phyloP scores from a whole-genome alignment of 1,140 invertebrate species.

The Telenomus remus region DNA sequence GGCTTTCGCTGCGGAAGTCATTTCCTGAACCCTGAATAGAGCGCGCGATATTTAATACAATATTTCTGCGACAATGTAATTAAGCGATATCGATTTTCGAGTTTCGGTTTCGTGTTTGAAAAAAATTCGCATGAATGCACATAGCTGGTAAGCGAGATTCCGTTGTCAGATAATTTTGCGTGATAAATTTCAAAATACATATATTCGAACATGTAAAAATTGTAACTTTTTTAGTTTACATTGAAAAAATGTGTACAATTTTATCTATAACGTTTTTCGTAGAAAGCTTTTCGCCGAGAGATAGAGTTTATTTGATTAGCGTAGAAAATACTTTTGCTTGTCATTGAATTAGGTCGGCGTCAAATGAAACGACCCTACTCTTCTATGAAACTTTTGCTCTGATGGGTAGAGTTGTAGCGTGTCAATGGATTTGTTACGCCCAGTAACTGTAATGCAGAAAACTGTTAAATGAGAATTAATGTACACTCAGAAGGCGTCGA shows the following conservation, averaged over 20 bases:
- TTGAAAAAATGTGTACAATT: too few species aligned
- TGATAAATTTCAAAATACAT: not conserved
- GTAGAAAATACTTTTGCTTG: not conserved
- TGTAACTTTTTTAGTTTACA: too few species aligned
- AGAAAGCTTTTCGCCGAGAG: too few species aligned
- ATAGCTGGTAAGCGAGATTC: too few species aligned
- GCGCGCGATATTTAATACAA: slow-evolving; percentile 22
- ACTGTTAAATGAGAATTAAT: slow-evolving; percentile 25
- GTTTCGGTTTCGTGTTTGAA: slow-evolving; percentile 9
- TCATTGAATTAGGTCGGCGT: slow-evolving; percentile 1
- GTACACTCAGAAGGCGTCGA: slow-evolving; percentile 17
- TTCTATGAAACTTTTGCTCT: slow-evolving; percentile 4
- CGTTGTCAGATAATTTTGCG: too few species aligned
- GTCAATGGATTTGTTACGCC: slow-evolving; percentile 29
- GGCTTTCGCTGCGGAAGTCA: slow-evolving; percentile 31
- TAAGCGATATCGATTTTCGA: slow-evolving; percentile 27
- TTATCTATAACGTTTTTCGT: too few species aligned
- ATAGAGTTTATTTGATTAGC: too few species aligned
- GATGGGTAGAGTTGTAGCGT: not conserved
- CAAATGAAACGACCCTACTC: slow-evolving; percentile 1
- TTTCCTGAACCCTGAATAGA: slow-evolving; percentile 12
- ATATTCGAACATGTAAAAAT: too few species aligned
- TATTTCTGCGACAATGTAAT: slow-evolving; percentile 17
- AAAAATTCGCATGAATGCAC: slow-evolving; percentile 3
- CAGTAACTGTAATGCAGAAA: slow-evolving; percentile 21